A percentile compares a stretch with the other conserved stretches of the same genome.
These are phyloP conservation scores for Lithosia quadra DNA, from an alignment of 2,888 invertebrate species.

Conservation along the genomic window DNA sequence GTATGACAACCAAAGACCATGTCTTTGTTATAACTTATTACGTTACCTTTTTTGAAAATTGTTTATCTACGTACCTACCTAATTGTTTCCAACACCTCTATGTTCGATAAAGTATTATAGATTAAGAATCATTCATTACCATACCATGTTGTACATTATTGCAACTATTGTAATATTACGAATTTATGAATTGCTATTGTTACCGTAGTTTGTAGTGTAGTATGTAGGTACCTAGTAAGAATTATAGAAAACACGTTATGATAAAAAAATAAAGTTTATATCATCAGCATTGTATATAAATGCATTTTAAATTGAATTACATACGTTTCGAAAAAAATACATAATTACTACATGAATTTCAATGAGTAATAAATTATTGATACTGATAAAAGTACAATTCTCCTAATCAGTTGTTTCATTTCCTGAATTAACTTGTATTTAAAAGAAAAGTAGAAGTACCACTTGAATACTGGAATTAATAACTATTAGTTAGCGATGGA, in stretches of 20 bases:
- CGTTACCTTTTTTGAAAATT: conserved; percentile 50
- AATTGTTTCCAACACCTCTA: conserved; percentile 58
- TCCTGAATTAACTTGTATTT: background rate
- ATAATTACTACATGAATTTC: conserved; percentile 31
- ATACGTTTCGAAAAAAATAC: conserved; percentile 30
- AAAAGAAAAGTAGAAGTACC: background rate
- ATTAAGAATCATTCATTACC: conserved; percentile 69
- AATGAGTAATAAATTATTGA: background rate
- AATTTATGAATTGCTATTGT: conserved; percentile 82
- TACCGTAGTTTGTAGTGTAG: conserved; percentile 80
- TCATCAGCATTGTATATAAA: conserved; percentile 58
- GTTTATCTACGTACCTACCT: conserved; percentile 42
- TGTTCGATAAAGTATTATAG: conserved; percentile 75
- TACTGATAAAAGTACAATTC: conserved; percentile 6
- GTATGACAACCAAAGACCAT: no score
- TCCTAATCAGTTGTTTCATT: conserved; percentile 51
- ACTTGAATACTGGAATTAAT: background rate
- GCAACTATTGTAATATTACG: conserved; percentile 78
- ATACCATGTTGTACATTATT: conserved; percentile 69
- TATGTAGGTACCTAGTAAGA: conserved; percentile 65
- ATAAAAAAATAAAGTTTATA: conserved; percentile 55
- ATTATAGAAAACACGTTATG: conserved; percentile 62
- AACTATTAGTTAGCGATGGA: no score
- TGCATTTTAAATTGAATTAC: conserved; percentile 42
- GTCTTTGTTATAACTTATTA: conserved; percentile 58